Evolutionary conservation across 2,113 vertebrate species (phyloP).

Genomic region (Thamnophis sirtalis): DNA sequence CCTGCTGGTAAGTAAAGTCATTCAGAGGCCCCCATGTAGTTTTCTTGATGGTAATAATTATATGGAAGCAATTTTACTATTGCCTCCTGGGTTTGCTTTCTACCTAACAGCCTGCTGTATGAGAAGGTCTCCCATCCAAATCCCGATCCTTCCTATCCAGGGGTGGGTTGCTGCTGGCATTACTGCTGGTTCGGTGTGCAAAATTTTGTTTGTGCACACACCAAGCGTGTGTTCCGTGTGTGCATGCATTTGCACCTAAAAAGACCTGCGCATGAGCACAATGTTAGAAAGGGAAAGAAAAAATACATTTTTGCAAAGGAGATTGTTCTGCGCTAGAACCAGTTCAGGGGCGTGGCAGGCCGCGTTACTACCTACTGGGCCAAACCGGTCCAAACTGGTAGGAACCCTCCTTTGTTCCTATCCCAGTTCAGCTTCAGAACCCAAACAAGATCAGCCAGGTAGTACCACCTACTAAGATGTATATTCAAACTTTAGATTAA

Average conservation of each 20-base stretch:
- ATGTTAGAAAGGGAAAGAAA: too few relatives aligned
- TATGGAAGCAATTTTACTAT: background rate
- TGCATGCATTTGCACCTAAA: too few relatives aligned
- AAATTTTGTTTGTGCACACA: too few relatives aligned
- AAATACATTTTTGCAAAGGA: too few relatives aligned
- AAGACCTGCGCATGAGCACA: too few relatives aligned
- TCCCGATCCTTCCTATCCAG: background rate
- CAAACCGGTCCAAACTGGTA: too few relatives aligned
- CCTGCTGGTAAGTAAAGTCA: background rate
- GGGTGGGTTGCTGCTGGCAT: too few relatives aligned
- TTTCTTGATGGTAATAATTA: background rate
- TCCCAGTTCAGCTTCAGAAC: background rate
- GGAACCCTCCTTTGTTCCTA: background rate
- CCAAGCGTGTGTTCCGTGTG: too few relatives aligned
- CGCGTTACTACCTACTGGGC: too few relatives aligned
- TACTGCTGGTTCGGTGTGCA: too few relatives aligned
- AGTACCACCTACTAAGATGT: background rate
- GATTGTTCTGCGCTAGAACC: too few relatives aligned
- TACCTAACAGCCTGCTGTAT: background rate
- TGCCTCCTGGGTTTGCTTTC: background rate
- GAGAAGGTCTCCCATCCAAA: background rate
- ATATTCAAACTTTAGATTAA: background rate
- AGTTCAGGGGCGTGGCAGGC: too few relatives aligned
- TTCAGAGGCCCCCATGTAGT: background rate
- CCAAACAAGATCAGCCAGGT: background rate